Conservation (phyloP, 2,797 vertebrate genomes). For the Coregonus ussuriensis region DNA sequence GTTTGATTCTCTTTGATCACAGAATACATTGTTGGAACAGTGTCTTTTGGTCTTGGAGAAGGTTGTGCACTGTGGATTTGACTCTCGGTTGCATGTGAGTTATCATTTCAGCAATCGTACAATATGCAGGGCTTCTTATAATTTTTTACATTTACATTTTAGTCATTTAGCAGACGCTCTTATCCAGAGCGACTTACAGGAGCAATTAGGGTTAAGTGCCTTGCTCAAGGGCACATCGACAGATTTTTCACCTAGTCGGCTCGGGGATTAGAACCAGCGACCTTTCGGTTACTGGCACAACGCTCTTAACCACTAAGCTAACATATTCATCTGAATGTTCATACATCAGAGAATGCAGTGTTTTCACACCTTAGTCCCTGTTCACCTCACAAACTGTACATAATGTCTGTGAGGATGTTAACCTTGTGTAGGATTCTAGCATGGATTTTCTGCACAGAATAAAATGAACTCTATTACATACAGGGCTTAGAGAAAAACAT, state of each 20-base stretch:
- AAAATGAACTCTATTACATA: slow-evolving; percentile 22
- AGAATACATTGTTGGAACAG: neutral
- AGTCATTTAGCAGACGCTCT: too few species aligned
- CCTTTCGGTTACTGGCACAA: too few species aligned
- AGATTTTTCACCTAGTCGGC: too few species aligned
- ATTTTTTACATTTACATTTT: neutral
- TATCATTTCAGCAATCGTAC: neutral
- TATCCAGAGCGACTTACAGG: too few species aligned
- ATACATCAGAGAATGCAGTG: neutral
- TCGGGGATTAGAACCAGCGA: too few species aligned
- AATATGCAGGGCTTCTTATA: neutral
- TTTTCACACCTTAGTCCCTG: neutral
- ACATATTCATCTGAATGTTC: neutral
- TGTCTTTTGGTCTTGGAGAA: neutral
- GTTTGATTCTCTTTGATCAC: slow-evolving; percentile 19
- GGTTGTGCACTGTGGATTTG: slow-evolving; percentile 1
- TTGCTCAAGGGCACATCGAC: too few species aligned
- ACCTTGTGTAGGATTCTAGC: slow-evolving; percentile 10
- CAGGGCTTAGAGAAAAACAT: neutral
- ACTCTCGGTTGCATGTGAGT: neutral
- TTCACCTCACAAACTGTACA: neutral
- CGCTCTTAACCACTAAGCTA: too few species aligned
- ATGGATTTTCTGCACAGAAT: slow-evolving; percentile 15
- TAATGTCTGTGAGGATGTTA: neutral
- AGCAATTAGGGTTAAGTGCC: too few species aligned